Evolutionary conservation across 2,113 vertebrate species (phyloP).

Genomic region (Mirza zaza): DNA sequence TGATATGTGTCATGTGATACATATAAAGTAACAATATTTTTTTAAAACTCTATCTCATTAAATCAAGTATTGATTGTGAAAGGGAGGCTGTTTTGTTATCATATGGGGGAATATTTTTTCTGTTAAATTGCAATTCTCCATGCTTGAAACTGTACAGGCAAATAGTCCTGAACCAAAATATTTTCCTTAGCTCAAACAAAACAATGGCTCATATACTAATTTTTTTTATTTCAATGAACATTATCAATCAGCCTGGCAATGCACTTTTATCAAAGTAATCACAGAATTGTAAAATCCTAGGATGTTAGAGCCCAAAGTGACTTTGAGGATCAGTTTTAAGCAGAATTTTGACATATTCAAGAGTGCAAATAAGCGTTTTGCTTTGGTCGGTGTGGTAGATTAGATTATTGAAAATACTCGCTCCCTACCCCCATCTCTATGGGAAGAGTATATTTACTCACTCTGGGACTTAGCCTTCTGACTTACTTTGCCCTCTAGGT

Average conservation of each 20-base stretch:
- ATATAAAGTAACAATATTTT: neutral
- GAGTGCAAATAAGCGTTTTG: neutral
- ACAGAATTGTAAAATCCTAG: neutral
- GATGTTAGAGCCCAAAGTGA: neutral
- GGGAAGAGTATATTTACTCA: neutral
- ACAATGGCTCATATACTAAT: neutral
- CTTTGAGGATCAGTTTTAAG: neutral
- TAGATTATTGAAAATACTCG: neutral
- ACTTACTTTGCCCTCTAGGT: neutral
- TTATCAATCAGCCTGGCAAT: neutral
- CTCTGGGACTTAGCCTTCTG: neutral
- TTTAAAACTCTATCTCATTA: neutral
- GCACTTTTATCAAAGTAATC: neutral
- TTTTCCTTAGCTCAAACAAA: neutral
- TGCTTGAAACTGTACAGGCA: neutral
- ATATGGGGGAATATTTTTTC: neutral
- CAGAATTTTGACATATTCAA: neutral
- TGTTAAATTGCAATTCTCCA: neutral
- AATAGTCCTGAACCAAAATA: neutral
- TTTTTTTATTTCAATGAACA: constrained; percentile 20
- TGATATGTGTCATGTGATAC: too few relatives aligned
- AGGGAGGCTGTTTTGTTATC: neutral
- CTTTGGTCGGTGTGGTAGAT: neutral
- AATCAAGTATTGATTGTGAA: neutral
- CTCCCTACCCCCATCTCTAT: neutral